Conservation (phyloP, 2,797 vertebrate genomes). For the Premnoplex brunnescens region DNA sequence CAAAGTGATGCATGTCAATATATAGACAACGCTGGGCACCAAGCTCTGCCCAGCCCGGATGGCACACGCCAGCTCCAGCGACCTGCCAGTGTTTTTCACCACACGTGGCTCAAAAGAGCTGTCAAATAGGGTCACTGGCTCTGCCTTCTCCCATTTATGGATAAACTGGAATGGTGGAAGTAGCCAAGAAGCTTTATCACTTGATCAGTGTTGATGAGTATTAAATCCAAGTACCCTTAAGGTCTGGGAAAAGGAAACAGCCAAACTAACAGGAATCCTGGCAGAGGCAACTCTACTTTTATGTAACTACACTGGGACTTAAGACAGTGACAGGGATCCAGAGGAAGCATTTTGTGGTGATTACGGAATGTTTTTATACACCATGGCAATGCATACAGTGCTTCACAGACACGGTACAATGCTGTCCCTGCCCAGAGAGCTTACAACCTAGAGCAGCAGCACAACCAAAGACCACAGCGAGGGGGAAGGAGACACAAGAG, state of each 20-base stretch:
- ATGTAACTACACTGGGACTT: neutral
- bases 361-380: neutral
- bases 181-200: neutral
- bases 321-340: neutral
- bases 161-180: neutral
- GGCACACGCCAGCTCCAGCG: neutral
- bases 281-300: neutral
- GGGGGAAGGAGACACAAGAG: neutral
- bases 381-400: neutral
- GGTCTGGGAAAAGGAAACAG: neutral
- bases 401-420: neutral
- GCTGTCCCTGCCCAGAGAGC: conserved; percentile 52
- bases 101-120: neutral
- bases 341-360: neutral
- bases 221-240: neutral
- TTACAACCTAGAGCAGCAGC: conserved; percentile 27
- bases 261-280: neutral
- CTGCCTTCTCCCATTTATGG: neutral
- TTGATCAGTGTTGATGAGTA: neutral
- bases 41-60: neutral
- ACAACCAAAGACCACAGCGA: neutral
- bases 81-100: neutral
- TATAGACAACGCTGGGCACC: fast-evolving
- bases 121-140: neutral
- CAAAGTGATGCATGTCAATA: neutral